These are phyloP conservation scores for Malurus splendens DNA, from an alignment of 2,797 vertebrate species.

Conservation along the genomic window DNA sequence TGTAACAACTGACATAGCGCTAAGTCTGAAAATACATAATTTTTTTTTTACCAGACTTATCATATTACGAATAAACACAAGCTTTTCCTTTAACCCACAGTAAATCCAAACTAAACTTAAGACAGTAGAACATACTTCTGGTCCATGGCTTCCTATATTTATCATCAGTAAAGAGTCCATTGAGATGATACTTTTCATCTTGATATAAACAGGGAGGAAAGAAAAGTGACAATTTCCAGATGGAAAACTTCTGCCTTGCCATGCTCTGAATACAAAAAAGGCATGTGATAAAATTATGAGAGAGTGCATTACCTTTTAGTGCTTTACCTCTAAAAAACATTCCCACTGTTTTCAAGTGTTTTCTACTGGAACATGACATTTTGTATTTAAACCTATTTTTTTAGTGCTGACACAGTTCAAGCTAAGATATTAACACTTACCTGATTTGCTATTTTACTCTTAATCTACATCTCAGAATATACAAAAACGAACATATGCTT, in stretches of 20 bases:
- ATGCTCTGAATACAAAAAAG: slow-evolving; percentile 56
- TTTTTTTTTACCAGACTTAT: neutral
- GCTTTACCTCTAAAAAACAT: neutral
- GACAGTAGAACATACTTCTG: slow-evolving; percentile 60
- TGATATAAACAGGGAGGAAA: slow-evolving; percentile 66
- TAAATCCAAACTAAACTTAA: neutral
- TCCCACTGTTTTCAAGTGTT: neutral
- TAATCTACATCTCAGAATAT: neutral
- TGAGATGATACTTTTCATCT: slow-evolving; percentile 58
- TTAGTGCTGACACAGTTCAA: neutral
- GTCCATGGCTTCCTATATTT: slow-evolving; percentile 72
- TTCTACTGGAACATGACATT: neutral
- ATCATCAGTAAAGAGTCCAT: slow-evolving; percentile 53
- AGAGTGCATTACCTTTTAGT: neutral
- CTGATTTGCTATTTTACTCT: neutral
- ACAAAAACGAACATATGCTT: neutral
- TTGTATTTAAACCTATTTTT: neutral
- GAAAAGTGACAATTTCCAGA: slow-evolving; percentile 65
- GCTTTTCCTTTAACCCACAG: neutral
- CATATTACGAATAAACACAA: neutral
- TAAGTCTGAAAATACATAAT: neutral
- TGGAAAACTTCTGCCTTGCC: slow-evolving; percentile 61
- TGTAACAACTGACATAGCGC: neutral
- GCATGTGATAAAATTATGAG: neutral
- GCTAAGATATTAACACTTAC: neutral